These are phyloP conservation scores for Chrysolina oricalcia DNA, from an alignment of 2,888 invertebrate genomes.

Conservation along the genomic window DNA sequence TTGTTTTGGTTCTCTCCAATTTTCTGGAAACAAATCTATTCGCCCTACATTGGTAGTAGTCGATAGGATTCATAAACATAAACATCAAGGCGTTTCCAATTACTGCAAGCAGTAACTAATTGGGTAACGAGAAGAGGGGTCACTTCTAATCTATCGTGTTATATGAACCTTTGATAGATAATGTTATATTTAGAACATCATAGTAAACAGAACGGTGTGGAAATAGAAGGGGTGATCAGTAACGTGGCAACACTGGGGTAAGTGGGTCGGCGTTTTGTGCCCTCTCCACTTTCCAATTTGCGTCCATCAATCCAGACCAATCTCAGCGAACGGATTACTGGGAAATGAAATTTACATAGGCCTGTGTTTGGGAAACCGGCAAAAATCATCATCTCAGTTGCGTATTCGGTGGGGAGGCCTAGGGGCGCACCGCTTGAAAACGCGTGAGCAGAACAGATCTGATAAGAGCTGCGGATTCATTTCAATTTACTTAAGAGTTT, in stretches of 20 bases:
- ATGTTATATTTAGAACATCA: slow-evolving; percentile 60
- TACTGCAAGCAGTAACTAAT: slow-evolving; percentile 57
- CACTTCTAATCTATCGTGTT: slow-evolving; percentile 61
- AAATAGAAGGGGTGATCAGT: slow-evolving; percentile 47
- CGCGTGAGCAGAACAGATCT: background rate
- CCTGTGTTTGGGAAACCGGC: slow-evolving; percentile 63
- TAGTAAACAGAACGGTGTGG: slow-evolving; percentile 56
- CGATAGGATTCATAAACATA: background rate
- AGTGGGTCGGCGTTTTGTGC: slow-evolving; percentile 52
- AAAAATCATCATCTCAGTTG: slow-evolving; percentile 48
- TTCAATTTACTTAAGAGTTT: slow-evolving; percentile 11
- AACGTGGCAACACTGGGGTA: slow-evolving; percentile 59
- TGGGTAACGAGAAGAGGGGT: slow-evolving; percentile 58
- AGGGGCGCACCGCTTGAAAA: slow-evolving; percentile 16
- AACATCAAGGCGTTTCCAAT: slow-evolving; percentile 16
- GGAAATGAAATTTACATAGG: slow-evolving; percentile 82
- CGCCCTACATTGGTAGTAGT: background rate
- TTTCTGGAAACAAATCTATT: too few species aligned
- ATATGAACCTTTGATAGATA: slow-evolving; percentile 64
- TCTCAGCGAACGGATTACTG: slow-evolving; percentile 82
- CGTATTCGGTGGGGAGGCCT: slow-evolving; percentile 31
- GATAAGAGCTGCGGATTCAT: slow-evolving; percentile 14
- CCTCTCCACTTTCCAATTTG: slow-evolving; percentile 78
- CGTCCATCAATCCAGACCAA: slow-evolving; percentile 82
- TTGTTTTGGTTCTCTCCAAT: too few species aligned